Evolutionary conservation across 2,113 vertebrate genomes (phyloP).

Genomic region (Onychostruthus taczanowskii): DNA sequence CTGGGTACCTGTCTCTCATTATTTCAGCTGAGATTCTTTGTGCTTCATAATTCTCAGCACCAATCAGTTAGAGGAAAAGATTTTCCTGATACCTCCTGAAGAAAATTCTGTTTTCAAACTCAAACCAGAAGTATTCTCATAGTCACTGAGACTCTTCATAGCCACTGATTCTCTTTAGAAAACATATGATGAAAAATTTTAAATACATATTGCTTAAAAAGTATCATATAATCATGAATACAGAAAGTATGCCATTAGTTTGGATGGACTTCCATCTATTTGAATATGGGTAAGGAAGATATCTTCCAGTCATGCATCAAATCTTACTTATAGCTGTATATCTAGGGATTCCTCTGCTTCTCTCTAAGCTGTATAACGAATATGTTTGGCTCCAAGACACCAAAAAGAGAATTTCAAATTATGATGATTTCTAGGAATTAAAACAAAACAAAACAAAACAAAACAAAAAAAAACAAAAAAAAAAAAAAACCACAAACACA

Average conservation of each 20-base stretch:
- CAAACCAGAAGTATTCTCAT: neutral
- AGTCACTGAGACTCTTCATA: neutral
- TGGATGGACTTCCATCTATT: neutral
- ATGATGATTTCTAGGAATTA: neutral
- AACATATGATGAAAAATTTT: neutral
- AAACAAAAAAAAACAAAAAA: neutral
- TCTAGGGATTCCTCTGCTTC: neutral
- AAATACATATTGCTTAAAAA: neutral
- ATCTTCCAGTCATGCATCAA: neutral
- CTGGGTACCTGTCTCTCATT: neutral
- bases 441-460: too few relatives aligned
- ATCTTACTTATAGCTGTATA: neutral
- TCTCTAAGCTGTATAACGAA: neutral
- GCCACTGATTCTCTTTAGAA: neutral
- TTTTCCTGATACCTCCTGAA: neutral
- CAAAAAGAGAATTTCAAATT: neutral
- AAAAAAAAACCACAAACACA: too few relatives aligned
- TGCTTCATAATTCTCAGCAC: neutral
- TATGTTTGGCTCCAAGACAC: neutral
- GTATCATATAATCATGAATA: neutral
- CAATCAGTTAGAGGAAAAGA: neutral
- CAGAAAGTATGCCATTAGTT: neutral
- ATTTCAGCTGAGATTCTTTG: neutral
- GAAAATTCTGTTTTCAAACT: neutral
- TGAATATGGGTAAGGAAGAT: neutral